phyloP scores from a whole-genome alignment of 2,113 vertebrate species.

The Cololabis saira region DNA sequence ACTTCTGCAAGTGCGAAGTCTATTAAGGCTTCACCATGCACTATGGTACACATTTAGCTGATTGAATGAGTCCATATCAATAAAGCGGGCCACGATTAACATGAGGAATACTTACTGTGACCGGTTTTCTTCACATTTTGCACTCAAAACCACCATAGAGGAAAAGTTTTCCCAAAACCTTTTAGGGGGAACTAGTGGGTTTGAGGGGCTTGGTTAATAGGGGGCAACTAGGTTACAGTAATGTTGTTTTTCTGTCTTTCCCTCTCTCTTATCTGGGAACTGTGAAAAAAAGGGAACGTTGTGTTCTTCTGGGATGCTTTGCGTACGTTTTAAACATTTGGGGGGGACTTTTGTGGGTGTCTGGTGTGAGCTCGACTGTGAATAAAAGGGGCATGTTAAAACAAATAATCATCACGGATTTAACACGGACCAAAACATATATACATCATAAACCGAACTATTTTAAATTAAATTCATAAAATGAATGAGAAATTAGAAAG shows the following conservation, averaged over 20 bases:
- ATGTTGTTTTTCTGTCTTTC: neutral
- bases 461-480: too few relatives aligned
- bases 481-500: too few relatives aligned
- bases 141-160: conserved; percentile 50
- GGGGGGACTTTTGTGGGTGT: conserved; percentile 61
- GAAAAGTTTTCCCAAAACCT: conserved; percentile 16
- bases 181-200: conserved; percentile 32
- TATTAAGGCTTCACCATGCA: conserved; percentile 52
- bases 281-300: conserved; percentile 57
- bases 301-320: conserved; percentile 84
- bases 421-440: neutral
- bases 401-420: conserved; percentile 9
- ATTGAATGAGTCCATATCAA: conserved; percentile 22
- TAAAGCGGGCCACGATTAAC: conserved; percentile 69
- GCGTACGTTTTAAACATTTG: conserved; percentile 78
- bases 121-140: conserved; percentile 73
- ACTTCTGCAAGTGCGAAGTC: neutral
- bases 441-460: neutral
- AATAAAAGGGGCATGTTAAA: conserved; percentile 51
- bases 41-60: conserved; percentile 43
- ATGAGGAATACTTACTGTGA: conserved; percentile 81
- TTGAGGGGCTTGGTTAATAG: conserved; percentile 23
- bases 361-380: conserved; percentile 60
- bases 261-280: neutral
- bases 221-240: conserved; percentile 30